Evolutionary conservation across 1,140 invertebrate genomes (phyloP).

Genomic region (Nixonia krombeini): DNA sequence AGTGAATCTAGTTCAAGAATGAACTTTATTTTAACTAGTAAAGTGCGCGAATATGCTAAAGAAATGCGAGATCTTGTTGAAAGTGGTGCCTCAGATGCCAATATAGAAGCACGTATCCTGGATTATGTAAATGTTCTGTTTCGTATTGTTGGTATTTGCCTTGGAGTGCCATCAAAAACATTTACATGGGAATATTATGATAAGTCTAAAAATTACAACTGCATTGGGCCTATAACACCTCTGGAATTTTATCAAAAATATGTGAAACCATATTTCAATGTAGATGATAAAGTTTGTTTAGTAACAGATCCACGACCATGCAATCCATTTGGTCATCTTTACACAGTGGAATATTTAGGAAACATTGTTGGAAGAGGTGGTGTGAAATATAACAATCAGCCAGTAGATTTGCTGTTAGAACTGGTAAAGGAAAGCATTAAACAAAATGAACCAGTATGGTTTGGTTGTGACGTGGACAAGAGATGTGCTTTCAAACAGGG

Average conservation of each 20-base stretch:
- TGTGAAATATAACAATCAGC: conserved; percentile 91
- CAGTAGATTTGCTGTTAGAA: conserved; percentile 82
- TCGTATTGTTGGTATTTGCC: conserved; percentile 85
- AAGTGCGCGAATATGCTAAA: conserved; percentile 88
- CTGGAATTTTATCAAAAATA: conserved; percentile 85
- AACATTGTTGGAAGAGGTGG: conserved; percentile 85
- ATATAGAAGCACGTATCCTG: conserved; percentile 73
- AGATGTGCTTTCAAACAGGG: conserved; percentile 85
- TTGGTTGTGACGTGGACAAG: conserved; percentile 92
- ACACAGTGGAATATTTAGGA: conserved; percentile 90
- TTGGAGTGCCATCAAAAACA: conserved; percentile 84
- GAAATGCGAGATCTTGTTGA: conserved; percentile 77
- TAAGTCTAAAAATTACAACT: conserved; percentile 84
- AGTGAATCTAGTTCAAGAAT: conserved; percentile 81
- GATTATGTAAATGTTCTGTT: conserved; percentile 84
- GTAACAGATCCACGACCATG: conserved; percentile 86
- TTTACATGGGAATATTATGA: conserved; percentile 92
- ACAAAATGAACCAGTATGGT: conserved; percentile 90
- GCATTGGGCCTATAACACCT: conserved; percentile 83
- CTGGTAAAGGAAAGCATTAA: conserved; percentile 83
- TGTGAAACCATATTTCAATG: conserved; percentile 85
- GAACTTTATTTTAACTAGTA: conserved; percentile 85
- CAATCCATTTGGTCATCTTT: conserved; percentile 83
- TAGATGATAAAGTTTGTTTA: conserved; percentile 89
- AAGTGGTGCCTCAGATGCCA: conserved; percentile 72